phyloP scores from a whole-genome alignment of 2,888 invertebrate genomes.

The Drosophila cracens region DNA sequence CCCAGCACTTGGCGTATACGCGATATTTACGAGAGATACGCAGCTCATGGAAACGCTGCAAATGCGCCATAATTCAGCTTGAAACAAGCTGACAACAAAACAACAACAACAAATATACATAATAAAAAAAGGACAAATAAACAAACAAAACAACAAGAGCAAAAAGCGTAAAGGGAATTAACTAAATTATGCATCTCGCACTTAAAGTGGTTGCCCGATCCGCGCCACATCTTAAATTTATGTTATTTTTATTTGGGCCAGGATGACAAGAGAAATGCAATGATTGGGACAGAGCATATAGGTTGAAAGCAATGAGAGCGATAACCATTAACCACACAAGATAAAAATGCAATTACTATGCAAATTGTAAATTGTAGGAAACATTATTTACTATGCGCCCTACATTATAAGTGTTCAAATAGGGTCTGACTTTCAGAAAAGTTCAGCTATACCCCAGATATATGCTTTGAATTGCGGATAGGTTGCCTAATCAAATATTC shows the following conservation, averaged over 20 bases:
- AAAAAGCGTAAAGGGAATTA: constrained; percentile 42
- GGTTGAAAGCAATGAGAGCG: constrained; percentile 14
- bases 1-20: constrained; percentile 52
- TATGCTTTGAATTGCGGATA: background rate
- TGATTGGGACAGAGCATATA: constrained; percentile 16
- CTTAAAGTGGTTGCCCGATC: constrained; percentile 43
- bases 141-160: background rate
- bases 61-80: constrained; percentile 68
- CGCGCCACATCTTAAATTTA: constrained; percentile 52
- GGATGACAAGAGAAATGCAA: constrained; percentile 16
- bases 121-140: constrained; percentile 1
- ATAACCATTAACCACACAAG: constrained; percentile 24
- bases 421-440: background rate
- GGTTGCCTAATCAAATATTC: background rate
- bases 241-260: constrained; percentile 50
- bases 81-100: constrained; percentile 48
- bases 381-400: background rate
- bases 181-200: constrained; percentile 67
- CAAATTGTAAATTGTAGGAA: constrained; percentile 23
- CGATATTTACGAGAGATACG: constrained; percentile 71
- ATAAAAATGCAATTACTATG: constrained; percentile 48
- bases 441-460: background rate
- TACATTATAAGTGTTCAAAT: constrained; percentile 1
- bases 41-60: constrained; percentile 53
- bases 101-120: constrained; percentile 4